These are phyloP conservation scores for Drosophila quadrilineata DNA, from an alignment of 1,140 invertebrate species.

Conservation along the genomic window DNA sequence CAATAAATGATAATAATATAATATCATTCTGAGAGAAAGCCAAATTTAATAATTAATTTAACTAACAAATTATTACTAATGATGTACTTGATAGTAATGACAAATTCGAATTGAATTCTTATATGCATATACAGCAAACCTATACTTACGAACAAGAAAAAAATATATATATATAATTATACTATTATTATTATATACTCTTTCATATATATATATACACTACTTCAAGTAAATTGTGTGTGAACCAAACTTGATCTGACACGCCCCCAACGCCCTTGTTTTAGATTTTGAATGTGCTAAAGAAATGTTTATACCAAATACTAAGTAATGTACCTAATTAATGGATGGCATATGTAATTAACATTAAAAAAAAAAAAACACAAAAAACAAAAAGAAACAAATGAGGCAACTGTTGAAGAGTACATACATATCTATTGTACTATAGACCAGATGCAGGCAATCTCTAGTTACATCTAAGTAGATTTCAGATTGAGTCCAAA, in stretches of 20 bases:
- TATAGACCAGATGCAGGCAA: conserved; percentile 33
- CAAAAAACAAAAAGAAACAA: no score
- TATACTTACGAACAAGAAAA: conserved; percentile 3
- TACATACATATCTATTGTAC: no score
- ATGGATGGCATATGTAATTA: conserved; percentile 62
- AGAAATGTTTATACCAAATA: conserved; percentile 55
- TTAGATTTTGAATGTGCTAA: conserved; percentile 73
- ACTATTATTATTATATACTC: conserved; percentile 59
- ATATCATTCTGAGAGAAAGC: conserved; percentile 51
- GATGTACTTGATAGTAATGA: no score
- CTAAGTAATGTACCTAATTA: conserved; percentile 53
- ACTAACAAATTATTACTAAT: no score
- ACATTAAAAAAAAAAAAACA: conserved; percentile 4
- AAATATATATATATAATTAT: conserved; percentile 11
- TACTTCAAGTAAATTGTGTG: conserved; percentile 71
- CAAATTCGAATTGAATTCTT: no score
- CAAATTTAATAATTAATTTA: conserved; percentile 36
- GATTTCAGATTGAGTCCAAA: conserved; percentile 37
- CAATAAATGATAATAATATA: conserved; percentile 71
- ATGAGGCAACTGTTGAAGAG: no score
- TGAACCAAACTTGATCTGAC: conserved; percentile 43
- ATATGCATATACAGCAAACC: no score
- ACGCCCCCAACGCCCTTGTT: no score
- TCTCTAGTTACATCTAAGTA: conserved; percentile 26
- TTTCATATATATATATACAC: conserved; percentile 42